Evolutionary conservation across 1,140 invertebrate genomes (phyloP).

Genomic region (Diorhabda sublineata): DNA sequence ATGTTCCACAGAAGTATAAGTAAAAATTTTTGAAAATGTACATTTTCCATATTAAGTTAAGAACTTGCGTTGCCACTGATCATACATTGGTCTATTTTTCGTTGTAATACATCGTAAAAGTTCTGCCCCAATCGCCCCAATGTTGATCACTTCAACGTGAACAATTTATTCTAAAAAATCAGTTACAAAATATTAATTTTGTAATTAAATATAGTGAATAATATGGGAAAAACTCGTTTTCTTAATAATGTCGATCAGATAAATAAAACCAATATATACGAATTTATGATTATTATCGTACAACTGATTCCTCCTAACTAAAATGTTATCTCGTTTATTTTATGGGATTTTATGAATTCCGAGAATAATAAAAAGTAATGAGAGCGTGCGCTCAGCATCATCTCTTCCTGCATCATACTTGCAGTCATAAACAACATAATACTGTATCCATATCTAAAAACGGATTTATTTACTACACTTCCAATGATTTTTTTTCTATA

Average conservation of each 20-base stretch:
- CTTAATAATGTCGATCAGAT: constrained; percentile 7
- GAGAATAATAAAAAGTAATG: constrained; percentile 43
- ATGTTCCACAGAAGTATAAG: no score
- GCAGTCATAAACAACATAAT: constrained; percentile 40
- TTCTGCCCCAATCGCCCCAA: no score
- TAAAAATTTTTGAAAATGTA: no score
- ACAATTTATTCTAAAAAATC: no score
- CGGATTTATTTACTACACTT: constrained; percentile 28
- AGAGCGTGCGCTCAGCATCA: constrained; percentile 36
- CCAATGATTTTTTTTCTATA: constrained; percentile 11
- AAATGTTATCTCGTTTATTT: constrained; percentile 25
- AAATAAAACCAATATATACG: constrained; percentile 11
- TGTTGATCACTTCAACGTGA: no score
- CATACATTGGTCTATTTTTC: no score
- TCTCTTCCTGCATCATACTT: constrained; percentile 41
- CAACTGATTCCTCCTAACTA: constrained; percentile 17
- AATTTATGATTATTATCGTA: constrained; percentile 27
- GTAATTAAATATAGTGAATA: not conserved
- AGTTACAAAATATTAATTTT: no score
- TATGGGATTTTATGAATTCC: constrained; percentile 37
- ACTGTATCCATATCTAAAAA: constrained; percentile 37
- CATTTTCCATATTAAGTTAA: no score
- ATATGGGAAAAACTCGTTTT: not conserved
- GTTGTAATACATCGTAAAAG: no score
- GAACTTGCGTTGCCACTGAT: no score